Evolutionary conservation across 2,113 vertebrate species (phyloP).

Genomic region (Rousettus leschenaultii): DNA sequence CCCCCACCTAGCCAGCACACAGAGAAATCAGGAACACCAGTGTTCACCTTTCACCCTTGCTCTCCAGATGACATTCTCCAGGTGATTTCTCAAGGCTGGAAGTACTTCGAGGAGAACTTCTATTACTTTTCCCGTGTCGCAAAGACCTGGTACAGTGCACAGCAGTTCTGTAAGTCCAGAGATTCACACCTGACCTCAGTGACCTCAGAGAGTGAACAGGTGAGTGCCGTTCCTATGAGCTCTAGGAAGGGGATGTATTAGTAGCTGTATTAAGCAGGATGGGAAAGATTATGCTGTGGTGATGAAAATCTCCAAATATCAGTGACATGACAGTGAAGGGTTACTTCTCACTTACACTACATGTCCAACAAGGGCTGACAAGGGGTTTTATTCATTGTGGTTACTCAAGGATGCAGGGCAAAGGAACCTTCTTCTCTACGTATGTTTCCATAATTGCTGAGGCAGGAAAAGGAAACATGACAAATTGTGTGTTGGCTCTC

Average conservation of each 20-base stretch:
- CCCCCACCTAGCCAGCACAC: neutral
- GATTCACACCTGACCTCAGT: slow-evolving; percentile 65
- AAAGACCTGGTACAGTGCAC: slow-evolving; percentile 70
- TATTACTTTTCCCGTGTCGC: slow-evolving; percentile 49
- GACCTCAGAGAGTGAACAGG: slow-evolving; percentile 68
- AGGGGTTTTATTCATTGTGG: neutral
- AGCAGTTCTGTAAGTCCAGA: slow-evolving; percentile 49
- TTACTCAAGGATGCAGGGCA: neutral
- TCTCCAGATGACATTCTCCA: slow-evolving; percentile 54
- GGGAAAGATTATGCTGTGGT: neutral
- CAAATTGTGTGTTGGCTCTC: neutral
- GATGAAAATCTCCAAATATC: neutral
- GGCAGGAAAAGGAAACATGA: neutral
- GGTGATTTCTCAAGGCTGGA: slow-evolving; percentile 63
- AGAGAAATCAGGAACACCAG: too few species aligned
- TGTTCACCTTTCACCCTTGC: neutral
- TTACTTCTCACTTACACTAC: neutral
- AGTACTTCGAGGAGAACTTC: slow-evolving; percentile 50
- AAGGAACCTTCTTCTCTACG: neutral
- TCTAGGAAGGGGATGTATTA: neutral
- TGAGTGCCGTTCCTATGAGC: neutral
- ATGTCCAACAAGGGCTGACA: neutral
- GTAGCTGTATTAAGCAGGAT: neutral
- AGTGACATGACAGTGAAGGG: neutral
- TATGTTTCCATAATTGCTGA: neutral